Conservation (phyloP, 1,140 invertebrate genomes). For the Aphaenogaster ashmeadi region DNA sequence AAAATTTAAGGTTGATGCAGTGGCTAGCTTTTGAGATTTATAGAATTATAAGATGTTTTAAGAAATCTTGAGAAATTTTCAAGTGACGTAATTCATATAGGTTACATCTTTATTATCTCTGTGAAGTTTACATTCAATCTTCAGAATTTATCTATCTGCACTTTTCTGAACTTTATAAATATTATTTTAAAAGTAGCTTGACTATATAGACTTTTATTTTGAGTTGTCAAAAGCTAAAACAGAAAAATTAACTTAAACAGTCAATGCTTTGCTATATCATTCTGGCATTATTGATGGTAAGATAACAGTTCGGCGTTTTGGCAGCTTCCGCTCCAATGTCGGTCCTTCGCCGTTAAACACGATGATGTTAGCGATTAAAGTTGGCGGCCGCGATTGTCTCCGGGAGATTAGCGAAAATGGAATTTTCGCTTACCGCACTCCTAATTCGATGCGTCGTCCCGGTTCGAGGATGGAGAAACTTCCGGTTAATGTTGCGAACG, state of each 20-base stretch:
- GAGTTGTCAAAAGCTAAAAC: background rate
- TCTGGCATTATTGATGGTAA: background rate
- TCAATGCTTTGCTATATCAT: background rate
- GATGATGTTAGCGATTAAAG: slow-evolving; percentile 64
- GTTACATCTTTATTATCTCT: background rate
- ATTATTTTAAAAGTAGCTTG: background rate
- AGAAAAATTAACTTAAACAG: background rate
- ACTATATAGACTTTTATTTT: background rate
- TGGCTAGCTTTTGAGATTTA: background rate
- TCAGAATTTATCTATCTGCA: background rate
- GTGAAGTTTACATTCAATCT: background rate
- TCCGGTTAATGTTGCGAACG: slow-evolving; percentile 46
- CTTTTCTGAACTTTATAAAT: background rate
- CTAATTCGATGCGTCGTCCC: slow-evolving; percentile 43
- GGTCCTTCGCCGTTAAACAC: slow-evolving; percentile 29
- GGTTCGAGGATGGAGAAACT: slow-evolving; percentile 51
- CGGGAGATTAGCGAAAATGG: slow-evolving; percentile 56
- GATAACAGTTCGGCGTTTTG: slow-evolving; percentile 23
- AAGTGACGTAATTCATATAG: background rate
- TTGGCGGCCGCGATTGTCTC: slow-evolving; percentile 41
- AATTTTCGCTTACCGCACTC: slow-evolving; percentile 50
- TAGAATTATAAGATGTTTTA: background rate
- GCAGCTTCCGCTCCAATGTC: slow-evolving; percentile 5
- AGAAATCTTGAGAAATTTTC: background rate
- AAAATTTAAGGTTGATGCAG: background rate